Evolutionary conservation across 23 tunicate genomes (phyloP).

Genomic region (Styela clava): DNA sequence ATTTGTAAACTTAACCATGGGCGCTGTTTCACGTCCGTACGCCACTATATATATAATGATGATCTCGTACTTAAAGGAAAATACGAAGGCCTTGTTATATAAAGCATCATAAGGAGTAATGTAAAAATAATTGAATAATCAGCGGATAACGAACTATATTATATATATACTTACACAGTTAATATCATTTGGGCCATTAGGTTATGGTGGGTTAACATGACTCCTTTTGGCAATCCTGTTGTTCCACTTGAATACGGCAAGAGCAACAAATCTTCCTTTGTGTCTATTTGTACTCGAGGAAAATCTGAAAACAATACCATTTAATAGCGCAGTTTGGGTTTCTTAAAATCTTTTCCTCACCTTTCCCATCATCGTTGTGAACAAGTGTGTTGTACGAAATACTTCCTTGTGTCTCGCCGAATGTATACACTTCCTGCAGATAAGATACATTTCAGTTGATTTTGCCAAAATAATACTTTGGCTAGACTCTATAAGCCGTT

Average conservation of each 20-base stretch:
- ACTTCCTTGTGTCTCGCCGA: constrained; percentile 23
- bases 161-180: constrained; percentile 20
- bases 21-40: too few species aligned
- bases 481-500: constrained; percentile 13
- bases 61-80: too few species aligned
- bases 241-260: constrained; percentile 69
- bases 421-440: constrained; percentile 25
- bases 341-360: neutral
- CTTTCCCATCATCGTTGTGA: constrained; percentile 13
- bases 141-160: too few species aligned
- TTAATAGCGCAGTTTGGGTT: too few species aligned
- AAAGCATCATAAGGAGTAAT: too few species aligned
- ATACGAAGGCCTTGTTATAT: too few species aligned
- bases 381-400: constrained; percentile 25
- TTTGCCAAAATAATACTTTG: too few species aligned
- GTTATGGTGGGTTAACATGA: constrained; percentile 50
- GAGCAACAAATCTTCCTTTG: constrained; percentile 22
- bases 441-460: constrained; percentile 1
- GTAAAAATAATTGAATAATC: too few species aligned
- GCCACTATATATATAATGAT: too few species aligned
- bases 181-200: constrained; percentile 12
- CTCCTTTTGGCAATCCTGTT: constrained; percentile 78
- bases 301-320: constrained; percentile 22
- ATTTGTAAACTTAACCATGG: too few species aligned
- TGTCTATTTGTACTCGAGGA: constrained; percentile 14